Conservation (phyloP, 2,888 invertebrate species). For the Trissolcus brochymenae region DNA sequence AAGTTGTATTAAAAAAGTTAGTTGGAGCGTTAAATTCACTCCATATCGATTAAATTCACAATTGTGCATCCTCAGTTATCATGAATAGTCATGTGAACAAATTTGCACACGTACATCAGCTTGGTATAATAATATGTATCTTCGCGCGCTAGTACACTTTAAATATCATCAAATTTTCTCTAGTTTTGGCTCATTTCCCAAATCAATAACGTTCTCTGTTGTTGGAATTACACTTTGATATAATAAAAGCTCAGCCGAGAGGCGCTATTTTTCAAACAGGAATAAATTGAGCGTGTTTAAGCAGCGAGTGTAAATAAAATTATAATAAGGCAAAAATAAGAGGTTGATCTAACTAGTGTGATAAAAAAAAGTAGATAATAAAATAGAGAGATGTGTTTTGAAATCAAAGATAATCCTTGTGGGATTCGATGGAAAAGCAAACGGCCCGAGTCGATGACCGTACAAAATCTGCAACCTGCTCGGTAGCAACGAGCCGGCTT, state of each 20-base stretch:
- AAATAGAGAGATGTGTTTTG: constrained; percentile 18
- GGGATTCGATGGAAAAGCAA: constrained; percentile 47
- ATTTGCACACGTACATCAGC: constrained; percentile 27
- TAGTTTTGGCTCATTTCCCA: constrained; percentile 27
- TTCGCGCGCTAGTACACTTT: constrained; percentile 16
- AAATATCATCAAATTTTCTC: constrained; percentile 29
- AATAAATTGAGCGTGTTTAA: constrained; percentile 9
- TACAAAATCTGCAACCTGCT: constrained; percentile 57
- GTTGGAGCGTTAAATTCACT: constrained; percentile 26
- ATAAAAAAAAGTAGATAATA: constrained; percentile 2
- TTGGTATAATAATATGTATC: constrained; percentile 7
- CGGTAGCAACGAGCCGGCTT: constrained; percentile 39
- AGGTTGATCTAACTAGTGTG: constrained; percentile 19
- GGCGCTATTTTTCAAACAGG: constrained; percentile 11
- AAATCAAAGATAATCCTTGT: constrained; percentile 53
- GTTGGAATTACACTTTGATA: constrained; percentile 1
- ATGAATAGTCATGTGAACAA: constrained; percentile 46
- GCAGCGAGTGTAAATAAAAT: constrained; percentile 3
- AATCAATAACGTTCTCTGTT: constrained; percentile 32
- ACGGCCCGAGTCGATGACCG: constrained; percentile 53
- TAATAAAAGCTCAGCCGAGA: constrained; percentile 10
- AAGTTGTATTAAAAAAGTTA: background rate
- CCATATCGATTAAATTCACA: constrained; percentile 24
- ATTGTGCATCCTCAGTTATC: constrained; percentile 26
- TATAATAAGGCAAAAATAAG: constrained; percentile 2